These are phyloP conservation scores for Papilio gigon DNA, from an alignment of 2,888 invertebrate genomes.

Conservation along the genomic window DNA sequence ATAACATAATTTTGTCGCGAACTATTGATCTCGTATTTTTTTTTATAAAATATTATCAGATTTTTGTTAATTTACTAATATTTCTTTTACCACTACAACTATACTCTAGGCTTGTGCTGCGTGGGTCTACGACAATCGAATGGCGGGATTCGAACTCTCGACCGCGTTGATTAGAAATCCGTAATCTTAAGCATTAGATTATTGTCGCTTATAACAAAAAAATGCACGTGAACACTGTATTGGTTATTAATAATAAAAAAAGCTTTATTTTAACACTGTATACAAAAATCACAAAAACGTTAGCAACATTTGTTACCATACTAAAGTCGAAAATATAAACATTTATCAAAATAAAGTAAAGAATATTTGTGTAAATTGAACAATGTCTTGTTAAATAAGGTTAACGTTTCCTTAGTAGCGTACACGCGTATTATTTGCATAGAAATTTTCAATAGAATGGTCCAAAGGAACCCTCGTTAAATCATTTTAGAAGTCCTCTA, in stretches of 20 bases:
- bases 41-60: too few species aligned
- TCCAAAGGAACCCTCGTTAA: not conserved
- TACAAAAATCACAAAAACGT: not conserved
- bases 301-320: not conserved
- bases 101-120: too few species aligned
- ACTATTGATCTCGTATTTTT: not conserved
- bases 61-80: too few species aligned
- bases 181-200: too few species aligned
- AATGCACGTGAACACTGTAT: too few species aligned
- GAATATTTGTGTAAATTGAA: conserved; percentile 11
- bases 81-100: too few species aligned
- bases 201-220: too few species aligned
- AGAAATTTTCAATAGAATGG: conserved; percentile 27
- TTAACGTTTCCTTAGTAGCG: conserved; percentile 8
- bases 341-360: not conserved
- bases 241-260: too few species aligned
- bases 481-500: conserved; percentile 17
- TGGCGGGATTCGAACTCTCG: too few species aligned
- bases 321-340: not conserved
- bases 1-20: not conserved
- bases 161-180: too few species aligned
- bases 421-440: conserved; percentile 25
- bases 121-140: too few species aligned
- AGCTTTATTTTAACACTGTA: too few species aligned
- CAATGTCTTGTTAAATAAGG: conserved; percentile 13